These are phyloP conservation scores for Parasteatoda tepidariorum DNA, from an alignment of 1,140 invertebrate genomes.

Conservation along the genomic window DNA sequence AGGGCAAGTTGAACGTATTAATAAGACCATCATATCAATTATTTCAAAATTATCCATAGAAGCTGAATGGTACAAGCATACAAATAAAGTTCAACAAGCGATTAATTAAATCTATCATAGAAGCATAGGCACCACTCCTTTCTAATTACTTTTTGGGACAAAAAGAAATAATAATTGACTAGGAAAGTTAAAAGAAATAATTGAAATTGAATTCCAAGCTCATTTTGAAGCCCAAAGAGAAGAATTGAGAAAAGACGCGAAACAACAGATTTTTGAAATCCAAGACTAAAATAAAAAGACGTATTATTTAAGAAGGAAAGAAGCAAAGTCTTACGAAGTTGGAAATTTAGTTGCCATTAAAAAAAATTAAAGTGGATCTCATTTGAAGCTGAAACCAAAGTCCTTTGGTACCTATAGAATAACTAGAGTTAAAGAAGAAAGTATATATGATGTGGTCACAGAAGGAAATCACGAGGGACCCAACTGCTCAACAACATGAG, in stretches of 20 bases:
- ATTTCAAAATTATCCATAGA: not conserved
- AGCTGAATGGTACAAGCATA: not conserved
- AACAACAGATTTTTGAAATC: not conserved
- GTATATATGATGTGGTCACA: not conserved
- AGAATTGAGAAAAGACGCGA: not conserved
- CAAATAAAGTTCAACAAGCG: not conserved
- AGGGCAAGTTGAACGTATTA: slow-evolving; percentile 22
- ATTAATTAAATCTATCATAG: slow-evolving; percentile 12
- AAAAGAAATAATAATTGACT: not conserved
- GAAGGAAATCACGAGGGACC: too few species aligned
- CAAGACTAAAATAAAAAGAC: not conserved
- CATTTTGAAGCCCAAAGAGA: not conserved
- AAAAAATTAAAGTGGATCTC: not conserved
- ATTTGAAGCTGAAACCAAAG: not conserved
- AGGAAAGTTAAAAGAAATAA: not conserved
- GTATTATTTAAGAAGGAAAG: not conserved
- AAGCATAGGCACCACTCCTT: not conserved
- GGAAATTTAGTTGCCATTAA: not conserved
- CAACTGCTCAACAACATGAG: too few species aligned
- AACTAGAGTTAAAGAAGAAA: not conserved
- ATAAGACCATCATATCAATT: slow-evolving; percentile 2
- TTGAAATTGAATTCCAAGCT: not conserved
- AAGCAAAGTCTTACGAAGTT: not conserved
- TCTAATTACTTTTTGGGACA: slow-evolving; percentile 7
- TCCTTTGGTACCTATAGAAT: not conserved